Percentiles rank a stretch among this genome's conserved stretches.
Conservation (phyloP, 2,888 invertebrate species). For the Idaea biselata region DNA sequence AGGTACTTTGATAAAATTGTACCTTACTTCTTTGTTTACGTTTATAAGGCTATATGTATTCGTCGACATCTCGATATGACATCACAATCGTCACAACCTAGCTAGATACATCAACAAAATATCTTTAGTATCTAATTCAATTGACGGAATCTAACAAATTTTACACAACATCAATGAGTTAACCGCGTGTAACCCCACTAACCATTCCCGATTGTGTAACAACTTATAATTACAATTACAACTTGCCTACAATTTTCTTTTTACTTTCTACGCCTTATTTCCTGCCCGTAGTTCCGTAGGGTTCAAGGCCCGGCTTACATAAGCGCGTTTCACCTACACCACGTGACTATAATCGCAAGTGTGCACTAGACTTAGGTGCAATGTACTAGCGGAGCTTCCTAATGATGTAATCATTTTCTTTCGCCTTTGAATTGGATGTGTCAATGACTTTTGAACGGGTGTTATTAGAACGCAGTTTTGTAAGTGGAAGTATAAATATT, state of each 20-base stretch:
- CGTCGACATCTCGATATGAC: too few relatives aligned
- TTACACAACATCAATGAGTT: too few relatives aligned
- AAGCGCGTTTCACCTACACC: constrained; percentile 36
- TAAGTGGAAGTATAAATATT: neutral
- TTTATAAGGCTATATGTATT: too few relatives aligned
- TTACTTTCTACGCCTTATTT: constrained; percentile 11
- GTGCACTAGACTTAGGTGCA: constrained; percentile 21
- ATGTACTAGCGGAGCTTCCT: constrained; percentile 19
- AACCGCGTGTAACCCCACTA: too few relatives aligned
- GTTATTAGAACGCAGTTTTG: neutral
- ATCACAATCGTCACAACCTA: too few relatives aligned
- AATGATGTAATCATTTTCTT: constrained; percentile 21
- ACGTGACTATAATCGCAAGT: constrained; percentile 15
- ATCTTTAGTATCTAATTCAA: too few relatives aligned
- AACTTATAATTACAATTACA: neutral
- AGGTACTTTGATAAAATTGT: too few relatives aligned
- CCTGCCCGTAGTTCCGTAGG: constrained; percentile 29
- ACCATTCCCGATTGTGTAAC: neutral
- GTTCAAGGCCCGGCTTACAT: constrained; percentile 38
- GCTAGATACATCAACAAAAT: too few relatives aligned
- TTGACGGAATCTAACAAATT: too few relatives aligned
- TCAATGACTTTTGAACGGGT: neutral
- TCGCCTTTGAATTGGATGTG: constrained; percentile 2
- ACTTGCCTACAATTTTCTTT: neutral
- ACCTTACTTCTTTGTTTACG: too few relatives aligned